Conservation (phyloP, 2,888 invertebrate genomes). For the Calameuta idolon region DNA sequence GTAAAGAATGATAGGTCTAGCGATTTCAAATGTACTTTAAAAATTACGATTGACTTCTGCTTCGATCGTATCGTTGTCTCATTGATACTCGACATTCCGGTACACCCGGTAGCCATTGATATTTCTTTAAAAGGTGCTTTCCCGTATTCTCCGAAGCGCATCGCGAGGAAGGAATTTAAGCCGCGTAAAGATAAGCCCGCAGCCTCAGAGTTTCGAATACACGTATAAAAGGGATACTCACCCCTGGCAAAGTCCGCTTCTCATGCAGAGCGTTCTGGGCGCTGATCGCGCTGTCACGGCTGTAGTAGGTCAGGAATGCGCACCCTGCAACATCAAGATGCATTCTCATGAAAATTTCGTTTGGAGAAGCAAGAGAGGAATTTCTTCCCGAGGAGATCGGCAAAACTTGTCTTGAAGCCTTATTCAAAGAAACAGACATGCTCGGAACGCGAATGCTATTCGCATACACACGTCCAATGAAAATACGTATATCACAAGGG, state of each 20-base stretch:
- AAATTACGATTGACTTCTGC: not conserved
- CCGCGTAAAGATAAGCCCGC: not conserved
- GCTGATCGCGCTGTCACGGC: slow-evolving; percentile 93
- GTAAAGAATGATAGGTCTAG: not conserved
- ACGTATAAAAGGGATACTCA: slow-evolving; percentile 72
- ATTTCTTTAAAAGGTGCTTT: not conserved
- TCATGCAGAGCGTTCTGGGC: slow-evolving; percentile 96
- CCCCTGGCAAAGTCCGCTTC: slow-evolving; percentile 98
- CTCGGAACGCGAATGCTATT: not conserved
- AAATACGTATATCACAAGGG: not conserved
- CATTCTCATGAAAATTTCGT: not conserved
- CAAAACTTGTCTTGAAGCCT: not conserved
- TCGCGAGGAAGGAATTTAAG: not conserved
- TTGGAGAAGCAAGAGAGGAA: not conserved
- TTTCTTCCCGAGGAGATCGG: not conserved
- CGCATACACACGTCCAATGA: not conserved
- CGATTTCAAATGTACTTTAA: not conserved
- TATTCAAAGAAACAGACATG: not conserved
- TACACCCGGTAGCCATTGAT: not conserved
- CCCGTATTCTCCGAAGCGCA: not conserved
- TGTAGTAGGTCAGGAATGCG: slow-evolving; percentile 98
- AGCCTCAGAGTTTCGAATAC: not conserved
- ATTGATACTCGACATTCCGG: not conserved
- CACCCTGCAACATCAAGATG: slow-evolving; percentile 79
- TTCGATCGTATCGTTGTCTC: not conserved